Conservation (phyloP, 2,797 vertebrate species). For the Taeniopygia guttata region DNA sequence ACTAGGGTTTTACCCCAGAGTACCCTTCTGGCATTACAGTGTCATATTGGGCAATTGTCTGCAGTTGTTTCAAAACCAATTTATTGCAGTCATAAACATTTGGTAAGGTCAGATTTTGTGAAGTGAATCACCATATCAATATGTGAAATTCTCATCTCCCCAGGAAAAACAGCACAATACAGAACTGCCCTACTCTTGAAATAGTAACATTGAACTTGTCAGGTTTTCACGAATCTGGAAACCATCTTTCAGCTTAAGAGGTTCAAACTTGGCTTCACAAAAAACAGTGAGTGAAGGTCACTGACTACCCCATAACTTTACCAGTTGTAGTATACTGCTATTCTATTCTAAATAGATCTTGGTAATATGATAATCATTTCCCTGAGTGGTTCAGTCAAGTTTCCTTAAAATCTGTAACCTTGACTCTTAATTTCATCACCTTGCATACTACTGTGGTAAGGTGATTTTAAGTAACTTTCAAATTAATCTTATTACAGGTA, state of each 20-base stretch:
- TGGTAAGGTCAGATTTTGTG: not conserved
- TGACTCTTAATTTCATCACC: not conserved
- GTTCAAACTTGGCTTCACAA: not conserved
- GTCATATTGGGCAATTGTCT: not conserved
- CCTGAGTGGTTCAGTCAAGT: not conserved
- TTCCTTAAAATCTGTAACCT: not conserved
- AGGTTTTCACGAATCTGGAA: not conserved
- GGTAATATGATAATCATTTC: not conserved
- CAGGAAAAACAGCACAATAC: not conserved
- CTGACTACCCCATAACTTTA: not conserved
- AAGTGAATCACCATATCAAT: not conserved
- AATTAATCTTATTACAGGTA: not conserved
- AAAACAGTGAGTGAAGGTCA: not conserved
- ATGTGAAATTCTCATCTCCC: not conserved
- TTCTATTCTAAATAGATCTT: not conserved
- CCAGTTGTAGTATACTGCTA: not conserved
- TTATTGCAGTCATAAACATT: not conserved
- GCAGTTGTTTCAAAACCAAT: not conserved
- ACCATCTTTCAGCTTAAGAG: not conserved
- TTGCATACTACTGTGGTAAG: not conserved
- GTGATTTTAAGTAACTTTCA: not conserved
- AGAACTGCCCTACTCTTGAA: not conserved
- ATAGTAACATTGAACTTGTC: not conserved
- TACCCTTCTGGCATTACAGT: not conserved
- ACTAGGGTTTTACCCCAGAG: not conserved